Evolutionary conservation across 2,888 invertebrate genomes (phyloP), one percentile per base, ranked within the genome.

Genomic region (Corythucha ciliata): DNA sequence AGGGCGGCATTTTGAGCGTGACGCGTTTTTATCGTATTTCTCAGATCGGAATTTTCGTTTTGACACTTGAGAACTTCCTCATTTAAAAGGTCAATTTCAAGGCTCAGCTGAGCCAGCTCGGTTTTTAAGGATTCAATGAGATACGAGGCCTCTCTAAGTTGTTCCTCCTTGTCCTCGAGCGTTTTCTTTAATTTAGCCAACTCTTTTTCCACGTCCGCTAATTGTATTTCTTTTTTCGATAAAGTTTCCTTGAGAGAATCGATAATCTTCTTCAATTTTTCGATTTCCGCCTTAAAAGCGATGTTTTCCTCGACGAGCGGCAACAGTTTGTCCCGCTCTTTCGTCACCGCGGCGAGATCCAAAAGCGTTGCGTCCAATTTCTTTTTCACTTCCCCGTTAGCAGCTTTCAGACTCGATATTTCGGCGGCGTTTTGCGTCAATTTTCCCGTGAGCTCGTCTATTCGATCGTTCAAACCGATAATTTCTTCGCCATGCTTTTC

Each of bases 131-230:
- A 37, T 3, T 44, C 45, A 2, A 18, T 14, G 24, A 34, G 44
- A 22, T 24, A n/a, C 10, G 39, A 18, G 7, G 48, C 42, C 5
- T 48, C 24, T 8, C 29, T 29, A 10, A 55, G 25, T 20, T 29
- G 39, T 5, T 40, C 48, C 32, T 48, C 41, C 21, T 33, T 22
- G 25, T 47, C 36, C 21, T 48, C 44, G 2, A 48, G 21, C 25
- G 52, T 48, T 36, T 39, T 27, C 27, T 46, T 47, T 33, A 55
- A 42, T 14, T 52, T 52, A 21, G 25, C 51, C 14, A 45, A 12
- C 6, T 34, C 21, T 14, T 33, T 34, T 25, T 51, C 36, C n/a
- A 12, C 34, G 20, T 3, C 22, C 1, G 18, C 18, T n/a, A 45
- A 20, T 26, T 36, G 12, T 5, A 18, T n/a, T n/a, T n/a, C n/a